Conservation (phyloP, 2,797 vertebrate species). For the Enteromius afrohamiltoni region DNA sequence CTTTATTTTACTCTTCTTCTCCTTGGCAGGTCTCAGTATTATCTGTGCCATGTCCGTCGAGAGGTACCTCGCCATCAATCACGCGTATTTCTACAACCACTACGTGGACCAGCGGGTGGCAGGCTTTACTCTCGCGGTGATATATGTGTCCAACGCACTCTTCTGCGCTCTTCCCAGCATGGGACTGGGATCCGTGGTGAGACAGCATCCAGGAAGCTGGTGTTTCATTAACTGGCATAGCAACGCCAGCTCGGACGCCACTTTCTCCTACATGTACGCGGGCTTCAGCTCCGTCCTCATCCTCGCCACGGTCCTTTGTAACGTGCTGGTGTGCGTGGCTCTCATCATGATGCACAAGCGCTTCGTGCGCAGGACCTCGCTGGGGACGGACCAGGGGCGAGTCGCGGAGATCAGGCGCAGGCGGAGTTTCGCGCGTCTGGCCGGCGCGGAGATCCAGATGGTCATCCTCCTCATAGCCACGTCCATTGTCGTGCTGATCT, state of each 20-base stretch:
- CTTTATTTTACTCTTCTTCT: conserved; percentile 96
- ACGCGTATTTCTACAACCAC: conserved; percentile 94
- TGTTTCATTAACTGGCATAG: conserved; percentile 94
- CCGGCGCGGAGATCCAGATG: conserved; percentile 96
- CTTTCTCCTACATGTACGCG: conserved; percentile 91
- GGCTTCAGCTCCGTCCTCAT: conserved; percentile 91
- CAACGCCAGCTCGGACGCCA: conserved; percentile 75
- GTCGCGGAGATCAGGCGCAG: conserved; percentile 84
- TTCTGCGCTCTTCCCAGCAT: conserved; percentile 91
- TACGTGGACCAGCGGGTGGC: conserved; percentile 90
- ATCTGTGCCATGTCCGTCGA: conserved; percentile 97
- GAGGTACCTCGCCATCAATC: conserved; percentile 95
- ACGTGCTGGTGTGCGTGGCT: conserved; percentile 92
- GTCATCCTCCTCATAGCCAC: conserved; percentile 94
- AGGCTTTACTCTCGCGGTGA: conserved; percentile 82
- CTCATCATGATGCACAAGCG: conserved; percentile 94
- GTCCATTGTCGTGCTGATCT: conserved; percentile 91
- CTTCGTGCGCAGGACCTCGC: conserved; percentile 90
- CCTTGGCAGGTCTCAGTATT: conserved; percentile 90
- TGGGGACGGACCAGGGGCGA: conserved; percentile 84
- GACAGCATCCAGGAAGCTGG: conserved; percentile 86
- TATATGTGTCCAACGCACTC: conserved; percentile 86
- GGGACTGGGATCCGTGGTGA: conserved; percentile 83
- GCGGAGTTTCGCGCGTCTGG: conserved; percentile 87
- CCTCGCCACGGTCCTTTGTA: conserved; percentile 89